Base-by-base conservation (phyloP, 2,113 vertebrate genomes). In the Pontoporia blainvillei region DNA sequence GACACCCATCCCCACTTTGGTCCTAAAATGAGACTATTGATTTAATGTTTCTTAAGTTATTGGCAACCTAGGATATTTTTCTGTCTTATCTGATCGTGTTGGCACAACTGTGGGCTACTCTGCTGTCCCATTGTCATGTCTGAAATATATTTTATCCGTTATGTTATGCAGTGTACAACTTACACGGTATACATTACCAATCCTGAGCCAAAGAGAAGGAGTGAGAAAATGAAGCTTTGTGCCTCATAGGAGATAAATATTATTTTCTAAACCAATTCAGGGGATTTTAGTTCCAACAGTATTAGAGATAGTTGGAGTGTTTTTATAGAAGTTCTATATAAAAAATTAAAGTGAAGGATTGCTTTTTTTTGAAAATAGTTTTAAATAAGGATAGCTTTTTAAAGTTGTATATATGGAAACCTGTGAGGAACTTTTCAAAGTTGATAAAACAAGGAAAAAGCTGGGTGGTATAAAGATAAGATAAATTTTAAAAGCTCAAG, bases 251-350 rank as follows among this genome's bases (percentile, higher is more conserved):
- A 94, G 92, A 94, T 93, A 91, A 94, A 72, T 73, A 73, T 10
- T 25, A 94, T 88, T 94, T 96, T 72, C 46, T 69, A 83, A 96
- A 41, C 87, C 59, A 90, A 90, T 83, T 95, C 69, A 89, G 75
- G 85, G 87, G 25, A 73, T 67, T 95, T 88, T 41, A 75, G 31
- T 67, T 92, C 3, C 62, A 78, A 85, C 86, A 95, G 39, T 91
- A 83, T 79, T 73, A 82, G 23, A 61, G 39, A 61, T 49, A 86
- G 29, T 76, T 72, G 44, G 12, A 75, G 6, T 5, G 0, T 52
- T 93, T 95, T 83, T 62, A 57, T 86, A 79, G 31, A 86, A 89
- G 15, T 93, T 89, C 25, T 72, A 52, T 78, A 73, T 86, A 93
- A 84, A n/a, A 96, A 96, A 96, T 76, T 94, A 82, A 96, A 88